Evolutionary conservation across 2,797 vertebrate species (phyloP), one percentile per base, ranked within the genome.

Genomic region (Tenualosa thibaudeaui): DNA sequence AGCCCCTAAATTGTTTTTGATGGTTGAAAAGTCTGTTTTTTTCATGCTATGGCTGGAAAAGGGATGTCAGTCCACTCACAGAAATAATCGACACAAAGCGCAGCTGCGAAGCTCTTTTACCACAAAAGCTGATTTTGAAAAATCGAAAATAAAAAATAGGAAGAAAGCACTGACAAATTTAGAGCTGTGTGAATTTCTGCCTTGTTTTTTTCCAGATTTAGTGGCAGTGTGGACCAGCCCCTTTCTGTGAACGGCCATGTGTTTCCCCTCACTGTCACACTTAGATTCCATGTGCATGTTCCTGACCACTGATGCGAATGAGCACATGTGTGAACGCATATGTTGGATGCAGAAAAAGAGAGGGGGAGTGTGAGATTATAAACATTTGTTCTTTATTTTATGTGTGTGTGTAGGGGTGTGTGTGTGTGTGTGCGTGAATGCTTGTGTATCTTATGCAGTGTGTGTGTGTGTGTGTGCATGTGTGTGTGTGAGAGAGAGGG

Each of bases 1-100:
- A 81, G 82, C 90, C 90, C 90, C 90, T 88, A 91, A 94, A 95
- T 94, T 92, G 92, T 91, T 86, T 88, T 81, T 62, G 85, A 90
- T 84, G 71, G 71, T 46, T 46, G 71, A 87, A 85, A 88, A 90
- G 90, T 91, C 88, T 90, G 87, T 89, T 89, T 92, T 90, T 51
- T 51, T 51, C 84, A 84, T 87, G 89, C 88, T 46, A 85, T 89
- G 86, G 71, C 71, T 78, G 37, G 43, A 46, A 78, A 43, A 46
- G 19, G 37, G 71, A 78, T 78, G 71, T 43, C 71, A 78, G 17
- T 78, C 71, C 71, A 46, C 9, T 40, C 40, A 46, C 71, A 46
- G 71, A 78, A 78, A 78, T 22, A 9, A 19, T 40, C 7, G 26
- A 46, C 40, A 19, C 6, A 78, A 78, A 78, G 71, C 46, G 26